Evolutionary conservation across 2,888 invertebrate species (phyloP).

Genomic region (Chrysotoxum bicinctum): DNA sequence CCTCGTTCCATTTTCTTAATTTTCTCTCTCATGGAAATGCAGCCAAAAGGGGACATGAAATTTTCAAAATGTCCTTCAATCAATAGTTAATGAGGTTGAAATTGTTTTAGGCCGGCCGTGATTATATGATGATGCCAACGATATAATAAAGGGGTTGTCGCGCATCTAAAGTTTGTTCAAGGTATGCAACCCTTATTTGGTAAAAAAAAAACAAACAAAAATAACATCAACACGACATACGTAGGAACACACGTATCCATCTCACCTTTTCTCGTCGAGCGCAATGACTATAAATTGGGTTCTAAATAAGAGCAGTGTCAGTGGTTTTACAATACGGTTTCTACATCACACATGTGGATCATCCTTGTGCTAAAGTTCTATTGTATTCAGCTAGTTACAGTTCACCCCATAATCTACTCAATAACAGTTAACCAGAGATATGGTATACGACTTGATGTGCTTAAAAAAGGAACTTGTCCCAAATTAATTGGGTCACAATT

Average conservation of each 20-base stretch:
- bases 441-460: not conserved
- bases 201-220: not conserved
- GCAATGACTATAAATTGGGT: slow-evolving; percentile 72
- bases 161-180: not conserved
- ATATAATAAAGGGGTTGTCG: not conserved
- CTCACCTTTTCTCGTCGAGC: slow-evolving; percentile 50
- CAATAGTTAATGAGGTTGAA: slow-evolving; percentile 79
- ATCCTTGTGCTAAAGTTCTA: slow-evolving; percentile 7
- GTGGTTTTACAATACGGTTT: slow-evolving; percentile 32
- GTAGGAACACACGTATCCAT: not conserved
- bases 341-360: not conserved
- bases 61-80: slow-evolving; percentile 74
- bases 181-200: not conserved
- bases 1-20: slow-evolving; percentile 3
- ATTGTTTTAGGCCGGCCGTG: slow-evolving; percentile 74
- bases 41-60: slow-evolving; percentile 36
- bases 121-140: slow-evolving; percentile 31
- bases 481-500: slow-evolving; percentile 71
- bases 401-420: slow-evolving; percentile 53
- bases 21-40: not conserved
- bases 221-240: not conserved
- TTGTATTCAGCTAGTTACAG: slow-evolving; percentile 20
- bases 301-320: slow-evolving; percentile 55
- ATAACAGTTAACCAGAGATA: slow-evolving; percentile 2
- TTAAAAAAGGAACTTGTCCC: slow-evolving; percentile 48